Evolutionary conservation across 92 coral and sea anemone species (phyloP).

Genomic region (Phenganax marumi): DNA sequence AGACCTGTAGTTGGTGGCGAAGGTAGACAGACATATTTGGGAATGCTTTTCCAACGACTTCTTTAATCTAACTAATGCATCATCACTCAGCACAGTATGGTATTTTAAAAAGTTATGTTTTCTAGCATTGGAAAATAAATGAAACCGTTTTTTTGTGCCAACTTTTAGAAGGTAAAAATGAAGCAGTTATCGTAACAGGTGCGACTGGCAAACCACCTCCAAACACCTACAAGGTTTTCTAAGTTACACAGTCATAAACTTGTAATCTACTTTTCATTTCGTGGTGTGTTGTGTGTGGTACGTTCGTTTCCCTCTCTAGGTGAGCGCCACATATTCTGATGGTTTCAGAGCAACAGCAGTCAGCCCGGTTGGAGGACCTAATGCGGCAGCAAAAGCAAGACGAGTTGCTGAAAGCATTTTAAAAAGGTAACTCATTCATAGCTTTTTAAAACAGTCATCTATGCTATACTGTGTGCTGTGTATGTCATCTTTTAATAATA

Average conservation of each 20-base stretch:
- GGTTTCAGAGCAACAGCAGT: constrained; percentile 97
- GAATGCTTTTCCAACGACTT: too few relatives aligned
- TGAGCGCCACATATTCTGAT: constrained; percentile 92
- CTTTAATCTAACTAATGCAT: not conserved
- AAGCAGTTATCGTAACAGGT: constrained; percentile 92
- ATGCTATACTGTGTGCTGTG: not conserved
- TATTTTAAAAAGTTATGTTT: not conserved
- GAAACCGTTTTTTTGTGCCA: not conserved
- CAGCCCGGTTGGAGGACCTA: constrained; percentile 97
- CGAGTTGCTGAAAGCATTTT: constrained; percentile 87
- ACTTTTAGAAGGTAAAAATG: constrained; percentile 67
- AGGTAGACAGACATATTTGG: constrained; percentile 7
- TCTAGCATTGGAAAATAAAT: not conserved
- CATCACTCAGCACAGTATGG: not conserved
- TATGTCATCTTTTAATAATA: not conserved
- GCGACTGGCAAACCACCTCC: constrained; percentile 84
- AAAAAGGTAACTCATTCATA: constrained; percentile 59
- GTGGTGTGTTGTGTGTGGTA: not conserved
- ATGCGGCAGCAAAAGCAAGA: constrained; percentile 87
- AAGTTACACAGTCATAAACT: not conserved
- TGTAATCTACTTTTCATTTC: not conserved
- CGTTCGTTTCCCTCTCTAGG: constrained; percentile 50
- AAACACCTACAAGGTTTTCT: constrained; percentile 76
- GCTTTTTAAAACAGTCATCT: too few relatives aligned
- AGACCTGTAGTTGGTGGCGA: constrained; percentile 76